A percentile compares a stretch with the other conserved stretches of the same genome.
These are phyloP conservation scores for Phragmatobia fuliginosa DNA, from an alignment of 2,888 invertebrate species.

Conservation along the genomic window DNA sequence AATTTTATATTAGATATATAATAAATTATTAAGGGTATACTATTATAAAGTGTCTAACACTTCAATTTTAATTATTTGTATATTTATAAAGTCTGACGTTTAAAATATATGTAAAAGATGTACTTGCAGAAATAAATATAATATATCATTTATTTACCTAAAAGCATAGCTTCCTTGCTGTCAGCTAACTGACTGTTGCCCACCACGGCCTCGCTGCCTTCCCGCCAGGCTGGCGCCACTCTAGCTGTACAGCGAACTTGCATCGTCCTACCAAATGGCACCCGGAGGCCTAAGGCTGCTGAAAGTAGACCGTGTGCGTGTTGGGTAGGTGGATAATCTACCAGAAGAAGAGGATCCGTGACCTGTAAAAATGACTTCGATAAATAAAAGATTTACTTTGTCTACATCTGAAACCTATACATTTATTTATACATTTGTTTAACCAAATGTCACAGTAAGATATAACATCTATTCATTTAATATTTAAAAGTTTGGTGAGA, in stretches of 20 bases:
- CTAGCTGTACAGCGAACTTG: conserved; percentile 80
- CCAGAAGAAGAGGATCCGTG: conserved; percentile 71
- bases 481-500: background rate
- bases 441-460: background rate
- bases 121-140: no score
- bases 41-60: no score
- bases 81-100: no score
- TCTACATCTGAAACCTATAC: background rate
- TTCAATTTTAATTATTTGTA: no score
- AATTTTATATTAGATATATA: no score
- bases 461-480: background rate
- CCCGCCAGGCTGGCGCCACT: conserved; percentile 80
- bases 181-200: conserved; percentile 80
- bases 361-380: conserved; percentile 60
- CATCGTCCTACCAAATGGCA: conserved; percentile 78
- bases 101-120: no score
- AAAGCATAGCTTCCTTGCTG: conserved; percentile 82
- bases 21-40: no score
- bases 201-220: conserved; percentile 82
- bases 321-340: conserved; percentile 77
- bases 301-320: conserved; percentile 79
- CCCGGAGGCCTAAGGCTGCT: conserved; percentile 75
- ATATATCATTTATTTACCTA: conserved; percentile 60
- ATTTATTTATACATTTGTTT: no score
- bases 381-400: background rate